Evolutionary conservation across 1,140 invertebrate genomes (phyloP).

Genomic region (Formica selysi): DNA sequence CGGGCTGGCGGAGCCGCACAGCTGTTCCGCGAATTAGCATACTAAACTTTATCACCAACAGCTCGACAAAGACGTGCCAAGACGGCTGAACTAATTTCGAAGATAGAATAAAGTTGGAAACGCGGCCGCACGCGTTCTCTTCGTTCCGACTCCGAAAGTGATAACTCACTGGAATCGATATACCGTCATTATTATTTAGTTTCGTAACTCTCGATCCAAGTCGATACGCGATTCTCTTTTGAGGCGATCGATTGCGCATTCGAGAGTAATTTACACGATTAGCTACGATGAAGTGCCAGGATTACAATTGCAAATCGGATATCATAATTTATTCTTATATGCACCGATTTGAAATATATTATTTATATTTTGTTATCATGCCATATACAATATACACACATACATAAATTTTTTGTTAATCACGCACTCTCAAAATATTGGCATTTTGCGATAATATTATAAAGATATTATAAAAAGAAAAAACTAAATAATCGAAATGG

Average conservation of each 20-base stretch:
- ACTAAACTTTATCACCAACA: constrained; percentile 87
- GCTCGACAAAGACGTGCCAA: constrained; percentile 87
- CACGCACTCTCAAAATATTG: background rate
- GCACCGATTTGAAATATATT: background rate
- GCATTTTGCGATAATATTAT: background rate
- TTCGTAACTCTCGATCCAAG: constrained; percentile 45
- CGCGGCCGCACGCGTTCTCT: constrained; percentile 67
- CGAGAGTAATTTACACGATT: constrained; percentile 33
- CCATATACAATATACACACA: background rate
- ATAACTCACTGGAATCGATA: constrained; percentile 79
- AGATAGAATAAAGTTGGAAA: constrained; percentile 86
- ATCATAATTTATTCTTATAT: background rate
- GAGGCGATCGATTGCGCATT: constrained; percentile 14
- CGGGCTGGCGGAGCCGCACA: constrained; percentile 81
- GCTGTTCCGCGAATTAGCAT: constrained; percentile 86
- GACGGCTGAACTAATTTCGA: constrained; percentile 86
- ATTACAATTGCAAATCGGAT: constrained; percentile 16
- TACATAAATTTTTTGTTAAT: background rate
- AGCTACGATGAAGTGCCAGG: constrained; percentile 12
- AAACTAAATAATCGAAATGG: background rate
- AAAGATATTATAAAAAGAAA: background rate
- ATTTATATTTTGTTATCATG: background rate
- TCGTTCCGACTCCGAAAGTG: constrained; percentile 78
- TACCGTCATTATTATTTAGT: constrained; percentile 80
- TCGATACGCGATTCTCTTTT: constrained; percentile 1